Percentiles rank a stretch among this genome's conserved stretches.
Evolutionary conservation across 2,797 vertebrate species (phyloP).

Genomic region (Gallinago solitaria): DNA sequence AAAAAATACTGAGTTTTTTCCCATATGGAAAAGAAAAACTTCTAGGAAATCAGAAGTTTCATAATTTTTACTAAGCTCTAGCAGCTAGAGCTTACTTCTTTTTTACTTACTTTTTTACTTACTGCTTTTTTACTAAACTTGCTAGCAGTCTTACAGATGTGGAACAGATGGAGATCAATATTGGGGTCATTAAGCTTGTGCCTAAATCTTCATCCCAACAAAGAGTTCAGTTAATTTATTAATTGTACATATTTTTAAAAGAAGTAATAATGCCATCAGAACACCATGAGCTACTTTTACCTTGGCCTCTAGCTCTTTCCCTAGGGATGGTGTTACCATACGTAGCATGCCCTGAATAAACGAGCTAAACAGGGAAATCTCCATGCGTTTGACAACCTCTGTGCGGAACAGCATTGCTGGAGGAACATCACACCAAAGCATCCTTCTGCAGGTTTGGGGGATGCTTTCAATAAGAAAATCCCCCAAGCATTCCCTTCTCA

Average conservation of each 20-base stretch:
- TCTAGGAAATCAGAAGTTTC: neutral
- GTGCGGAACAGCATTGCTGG: neutral
- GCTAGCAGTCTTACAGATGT: neutral
- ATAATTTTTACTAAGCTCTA: neutral
- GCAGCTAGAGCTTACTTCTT: neutral
- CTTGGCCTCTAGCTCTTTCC: neutral
- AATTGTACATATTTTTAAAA: neutral
- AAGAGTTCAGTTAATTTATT: neutral
- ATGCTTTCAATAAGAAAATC: neutral
- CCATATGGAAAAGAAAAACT: neutral
- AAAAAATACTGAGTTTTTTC: neutral
- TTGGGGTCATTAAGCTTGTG: neutral
- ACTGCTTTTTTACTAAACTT: neutral
- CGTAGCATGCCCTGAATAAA: neutral
- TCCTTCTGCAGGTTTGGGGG: neutral
- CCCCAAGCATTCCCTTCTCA: neutral
- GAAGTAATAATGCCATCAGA: neutral
- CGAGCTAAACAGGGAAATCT: neutral
- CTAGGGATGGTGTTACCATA: neutral
- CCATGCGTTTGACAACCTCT: accelerated
- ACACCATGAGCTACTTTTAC: neutral
- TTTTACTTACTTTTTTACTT: neutral
- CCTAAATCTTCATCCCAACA: neutral
- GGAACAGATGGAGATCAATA: neutral
- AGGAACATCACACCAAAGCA: neutral